Evolutionary conservation across 2,888 invertebrate genomes (phyloP).

Genomic region (Charanyca ferruginea): DNA sequence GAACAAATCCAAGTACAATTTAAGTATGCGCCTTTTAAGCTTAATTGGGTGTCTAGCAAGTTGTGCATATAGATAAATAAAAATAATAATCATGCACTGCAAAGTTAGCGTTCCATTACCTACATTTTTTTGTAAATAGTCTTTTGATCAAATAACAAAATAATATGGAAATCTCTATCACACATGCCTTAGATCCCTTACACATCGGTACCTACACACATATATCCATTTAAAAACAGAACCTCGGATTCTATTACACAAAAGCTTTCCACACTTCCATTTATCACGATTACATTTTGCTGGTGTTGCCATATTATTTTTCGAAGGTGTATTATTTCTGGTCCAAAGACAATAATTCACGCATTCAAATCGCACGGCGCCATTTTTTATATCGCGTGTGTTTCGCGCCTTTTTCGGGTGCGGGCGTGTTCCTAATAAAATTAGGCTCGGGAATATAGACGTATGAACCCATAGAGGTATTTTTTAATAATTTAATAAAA

Average conservation of each 20-base stretch:
- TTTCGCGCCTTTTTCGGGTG: constrained; percentile 91
- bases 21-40: too few relatives aligned
- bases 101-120: too few relatives aligned
- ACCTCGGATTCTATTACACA: constrained; percentile 39
- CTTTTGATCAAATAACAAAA: too few relatives aligned
- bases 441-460: constrained; percentile 85
- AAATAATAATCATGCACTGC: too few relatives aligned
- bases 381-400: constrained; percentile 91
- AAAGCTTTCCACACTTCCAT: constrained; percentile 70
- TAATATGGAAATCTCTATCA: not conserved
- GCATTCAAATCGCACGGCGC: constrained; percentile 90
- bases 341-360: constrained; percentile 90
- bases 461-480: constrained; percentile 71
- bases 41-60: too few relatives aligned
- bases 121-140: too few relatives aligned
- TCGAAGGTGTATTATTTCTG: constrained; percentile 87
- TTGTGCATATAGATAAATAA: too few relatives aligned
- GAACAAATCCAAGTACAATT: too few relatives aligned
- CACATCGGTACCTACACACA: not conserved
- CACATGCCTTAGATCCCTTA: not conserved
- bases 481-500: constrained; percentile 1
- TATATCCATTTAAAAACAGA: constrained; percentile 47
- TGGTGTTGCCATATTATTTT: constrained; percentile 82
- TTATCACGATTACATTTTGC: constrained; percentile 77
- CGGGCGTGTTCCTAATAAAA: constrained; percentile 91